Base-by-base conservation (phyloP, 1,140 invertebrate genomes). In the Drosophila arawakana region DNA sequence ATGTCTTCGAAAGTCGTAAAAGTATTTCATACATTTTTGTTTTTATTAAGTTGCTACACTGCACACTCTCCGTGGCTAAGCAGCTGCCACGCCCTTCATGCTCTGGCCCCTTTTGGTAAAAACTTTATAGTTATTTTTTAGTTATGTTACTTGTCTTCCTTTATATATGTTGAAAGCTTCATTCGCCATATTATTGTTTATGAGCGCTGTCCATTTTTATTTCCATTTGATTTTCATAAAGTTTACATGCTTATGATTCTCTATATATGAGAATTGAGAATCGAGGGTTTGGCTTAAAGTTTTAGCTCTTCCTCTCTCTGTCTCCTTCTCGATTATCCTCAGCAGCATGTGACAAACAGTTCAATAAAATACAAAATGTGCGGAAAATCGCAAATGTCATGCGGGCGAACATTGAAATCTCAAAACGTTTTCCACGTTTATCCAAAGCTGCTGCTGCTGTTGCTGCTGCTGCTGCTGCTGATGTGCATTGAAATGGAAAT, bases 1-100 rank as follows among this genome's bases (percentile, higher is more conserved):
- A 88, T 91, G 88, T 90, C 83, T 88, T 90, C 83, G 85, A 88
- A 88, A 91, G 76, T 90, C 88, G 88, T 88, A 91, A 91, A 91
- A 91, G 86, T 89, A 90, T 89, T 89, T 89, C 84, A 89, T 89
- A 86, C 84, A 89, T 89, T 89, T 88, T 84, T 78, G 77, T 84
- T 89, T 88, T 88, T 89, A 88, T 88, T 89, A 89, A 88, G 84
- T 88, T 83, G 80, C 63, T 67, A 41, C 43, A 54, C 34, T 25
- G 63, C 47, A 71, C 50, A 25, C 47, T 25, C 25, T 55, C 37
- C 30, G 39, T 69, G 57, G 66, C 66, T 69, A 71, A 71, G 68
- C 71, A 67, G 69, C 61, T 67, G 70, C 30, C 62, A 72, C 60
- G 69, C 69, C 69, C 68, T 44, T n/a, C 34, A n/a, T 10, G 1